Evolutionary conservation across 1,140 invertebrate species (phyloP).

Genomic region (Orchestia grillus): DNA sequence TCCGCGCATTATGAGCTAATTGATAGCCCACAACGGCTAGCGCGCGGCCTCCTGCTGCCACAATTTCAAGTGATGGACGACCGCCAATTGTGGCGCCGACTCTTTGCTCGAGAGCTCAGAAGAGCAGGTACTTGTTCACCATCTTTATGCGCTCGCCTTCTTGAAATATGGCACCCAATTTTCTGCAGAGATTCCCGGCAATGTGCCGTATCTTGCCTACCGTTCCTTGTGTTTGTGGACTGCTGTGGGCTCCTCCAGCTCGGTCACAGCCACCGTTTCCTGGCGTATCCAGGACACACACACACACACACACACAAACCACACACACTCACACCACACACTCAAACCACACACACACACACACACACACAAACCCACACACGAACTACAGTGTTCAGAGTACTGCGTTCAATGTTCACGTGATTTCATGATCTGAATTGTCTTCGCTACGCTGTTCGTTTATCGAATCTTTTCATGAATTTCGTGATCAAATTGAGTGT

Average conservation of each 20-base stretch:
- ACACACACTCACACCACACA: too few relatives aligned
- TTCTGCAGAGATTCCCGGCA: background rate
- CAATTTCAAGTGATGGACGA: constrained; percentile 31
- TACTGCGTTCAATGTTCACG: too few relatives aligned
- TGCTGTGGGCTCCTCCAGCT: background rate
- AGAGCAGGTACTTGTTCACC: background rate
- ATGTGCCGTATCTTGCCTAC: background rate
- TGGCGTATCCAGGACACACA: too few relatives aligned
- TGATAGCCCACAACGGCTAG: background rate
- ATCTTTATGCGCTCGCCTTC: background rate
- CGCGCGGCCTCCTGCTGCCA: background rate
- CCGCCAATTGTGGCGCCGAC: background rate
- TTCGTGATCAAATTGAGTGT: too few relatives aligned
- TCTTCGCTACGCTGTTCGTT: too few relatives aligned
- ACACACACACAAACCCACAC: too few relatives aligned
- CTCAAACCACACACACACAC: too few relatives aligned
- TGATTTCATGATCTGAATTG: too few relatives aligned
- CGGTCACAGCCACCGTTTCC: too few relatives aligned
- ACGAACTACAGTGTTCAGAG: too few relatives aligned
- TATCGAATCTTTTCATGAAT: too few relatives aligned
- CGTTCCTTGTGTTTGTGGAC: background rate
- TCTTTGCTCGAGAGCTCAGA: background rate
- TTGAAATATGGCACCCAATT: background rate
- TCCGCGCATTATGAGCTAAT: constrained; percentile 3
- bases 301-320: too few relatives aligned